Conservation (phyloP, 2,797 vertebrate genomes). For the Enoplosus armatus region DNA sequence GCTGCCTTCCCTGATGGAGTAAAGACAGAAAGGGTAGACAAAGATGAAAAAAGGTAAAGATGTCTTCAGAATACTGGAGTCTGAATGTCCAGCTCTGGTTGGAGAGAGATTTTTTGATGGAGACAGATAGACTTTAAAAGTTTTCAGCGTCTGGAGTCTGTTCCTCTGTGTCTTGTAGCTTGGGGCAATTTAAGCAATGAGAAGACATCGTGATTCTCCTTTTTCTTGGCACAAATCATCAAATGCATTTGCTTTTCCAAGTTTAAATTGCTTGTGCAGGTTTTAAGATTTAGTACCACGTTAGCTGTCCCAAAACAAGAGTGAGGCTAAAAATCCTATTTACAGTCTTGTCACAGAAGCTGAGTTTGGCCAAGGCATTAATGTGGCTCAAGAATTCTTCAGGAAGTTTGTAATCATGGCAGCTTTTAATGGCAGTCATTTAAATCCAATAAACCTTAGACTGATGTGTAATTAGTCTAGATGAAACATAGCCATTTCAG, state of each 20-base stretch:
- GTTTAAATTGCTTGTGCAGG: constrained; percentile 1
- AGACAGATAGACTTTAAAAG: constrained; percentile 34
- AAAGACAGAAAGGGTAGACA: constrained; percentile 15
- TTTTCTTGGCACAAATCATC: constrained; percentile 15
- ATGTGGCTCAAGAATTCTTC: constrained; percentile 21
- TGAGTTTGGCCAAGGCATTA: constrained; percentile 2
- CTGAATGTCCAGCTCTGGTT: neutral
- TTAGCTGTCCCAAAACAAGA: constrained; percentile 6
- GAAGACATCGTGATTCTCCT: neutral
- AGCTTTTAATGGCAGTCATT: constrained; percentile 57
- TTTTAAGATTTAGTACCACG: constrained; percentile 10
- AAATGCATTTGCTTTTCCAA: constrained; percentile 20
- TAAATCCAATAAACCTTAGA: constrained; percentile 47
- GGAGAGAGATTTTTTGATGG: constrained; percentile 6
- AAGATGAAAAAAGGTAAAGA: constrained; percentile 11
- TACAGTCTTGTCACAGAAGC: constrained; percentile 34
- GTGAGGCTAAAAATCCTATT: constrained; percentile 19
- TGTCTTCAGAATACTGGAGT: constrained; percentile 4
- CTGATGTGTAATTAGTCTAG: constrained; percentile 32
- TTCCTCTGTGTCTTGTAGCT: constrained; percentile 35
- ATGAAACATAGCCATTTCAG: constrained; percentile 20
- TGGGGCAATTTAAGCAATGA: constrained; percentile 31
- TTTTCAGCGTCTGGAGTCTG: constrained; percentile 24
- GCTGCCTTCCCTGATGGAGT: neutral
- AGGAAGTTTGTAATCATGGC: constrained; percentile 27